phyloP scores from a whole-genome alignment of 2,888 invertebrate genomes.

The Heliconius erato region DNA sequence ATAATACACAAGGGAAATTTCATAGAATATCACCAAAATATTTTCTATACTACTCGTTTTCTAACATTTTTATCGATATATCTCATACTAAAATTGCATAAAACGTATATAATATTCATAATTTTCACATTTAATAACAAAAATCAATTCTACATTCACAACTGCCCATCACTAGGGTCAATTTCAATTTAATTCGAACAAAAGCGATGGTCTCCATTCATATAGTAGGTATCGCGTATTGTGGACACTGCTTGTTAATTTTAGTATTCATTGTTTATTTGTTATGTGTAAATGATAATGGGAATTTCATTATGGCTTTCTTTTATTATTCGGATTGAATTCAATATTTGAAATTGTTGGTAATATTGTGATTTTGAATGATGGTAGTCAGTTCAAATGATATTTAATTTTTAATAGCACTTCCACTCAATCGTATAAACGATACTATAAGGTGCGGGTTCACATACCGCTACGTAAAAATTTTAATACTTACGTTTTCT shows the following conservation, averaged over 20 bases:
- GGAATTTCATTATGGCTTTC: conserved; percentile 11
- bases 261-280: conserved; percentile 36
- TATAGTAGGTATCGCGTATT: conserved; percentile 56
- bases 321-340: neutral
- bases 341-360: neutral
- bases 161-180: conserved; percentile 75
- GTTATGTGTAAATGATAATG: conserved; percentile 18
- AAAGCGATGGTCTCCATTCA: conserved; percentile 65
- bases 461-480: too few relatives aligned
- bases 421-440: too few relatives aligned
- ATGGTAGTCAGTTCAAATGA: too few relatives aligned
- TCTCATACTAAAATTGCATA: neutral
- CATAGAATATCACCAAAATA: neutral
- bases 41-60: neutral
- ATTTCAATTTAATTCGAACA: conserved; percentile 84
- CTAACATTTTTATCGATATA: neutral
- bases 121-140: neutral
- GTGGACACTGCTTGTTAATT: conserved; percentile 30
- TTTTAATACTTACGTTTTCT: too few relatives aligned
- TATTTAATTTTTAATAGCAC: too few relatives aligned
- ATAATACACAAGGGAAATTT: too few relatives aligned
- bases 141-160: neutral
- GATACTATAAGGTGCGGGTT: too few relatives aligned
- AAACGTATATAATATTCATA: neutral
- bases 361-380: neutral